These are phyloP conservation scores for Eupsittula cactorum DNA, from an alignment of 2,113 vertebrate genomes.

Conservation along the genomic window DNA sequence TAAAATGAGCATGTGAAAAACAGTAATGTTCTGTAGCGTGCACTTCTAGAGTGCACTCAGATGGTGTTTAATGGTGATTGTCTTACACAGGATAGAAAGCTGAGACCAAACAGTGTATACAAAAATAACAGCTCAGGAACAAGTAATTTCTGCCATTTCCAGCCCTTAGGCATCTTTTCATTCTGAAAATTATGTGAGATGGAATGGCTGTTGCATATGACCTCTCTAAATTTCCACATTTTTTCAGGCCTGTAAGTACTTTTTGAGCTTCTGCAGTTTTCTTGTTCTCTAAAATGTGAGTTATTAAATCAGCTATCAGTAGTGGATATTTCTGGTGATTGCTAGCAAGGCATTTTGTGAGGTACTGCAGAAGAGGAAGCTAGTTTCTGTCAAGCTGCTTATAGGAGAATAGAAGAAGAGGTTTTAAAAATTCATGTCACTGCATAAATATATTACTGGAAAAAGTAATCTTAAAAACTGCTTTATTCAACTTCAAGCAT, in stretches of 20 bases:
- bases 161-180: not conserved
- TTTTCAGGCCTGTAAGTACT: not conserved
- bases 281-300: not conserved
- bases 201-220: not conserved
- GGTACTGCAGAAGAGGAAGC: not conserved
- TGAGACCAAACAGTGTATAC: not conserved
- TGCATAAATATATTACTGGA: not conserved
- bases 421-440: not conserved
- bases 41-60: not conserved
- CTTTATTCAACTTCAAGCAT: not conserved
- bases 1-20: not conserved
- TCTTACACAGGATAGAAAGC: not conserved
- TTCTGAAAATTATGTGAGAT: not conserved
- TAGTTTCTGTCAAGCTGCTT: not conserved
- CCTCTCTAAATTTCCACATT: not conserved
- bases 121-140: not conserved
- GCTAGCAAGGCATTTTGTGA: not conserved
- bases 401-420: not conserved
- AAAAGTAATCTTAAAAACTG: not conserved
- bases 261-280: not conserved
- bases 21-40: not conserved
- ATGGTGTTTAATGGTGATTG: not conserved
- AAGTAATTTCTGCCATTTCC: not conserved
- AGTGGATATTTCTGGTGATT: not conserved
- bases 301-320: not conserved